Percentiles rank a stretch among this genome's conserved stretches.
These are phyloP conservation scores for Epistrophe eligans DNA, from an alignment of 2,888 invertebrate genomes.

Conservation along the genomic window DNA sequence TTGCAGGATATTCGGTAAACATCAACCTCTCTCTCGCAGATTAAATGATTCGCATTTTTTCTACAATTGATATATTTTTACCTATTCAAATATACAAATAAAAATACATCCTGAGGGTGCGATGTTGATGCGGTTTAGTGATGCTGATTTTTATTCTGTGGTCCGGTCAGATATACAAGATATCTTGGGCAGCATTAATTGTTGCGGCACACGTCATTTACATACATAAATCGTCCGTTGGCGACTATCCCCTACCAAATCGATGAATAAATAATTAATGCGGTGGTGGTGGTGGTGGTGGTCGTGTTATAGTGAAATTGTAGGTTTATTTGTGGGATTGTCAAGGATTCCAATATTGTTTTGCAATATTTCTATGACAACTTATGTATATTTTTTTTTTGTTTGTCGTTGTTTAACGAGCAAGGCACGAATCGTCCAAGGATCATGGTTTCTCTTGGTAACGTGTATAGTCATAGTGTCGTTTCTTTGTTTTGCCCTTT, in stretches of 20 bases:
- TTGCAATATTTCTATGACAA: slow-evolving; percentile 67
- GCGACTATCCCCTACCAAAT: slow-evolving; percentile 41
- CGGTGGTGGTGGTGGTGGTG: slow-evolving; percentile 35
- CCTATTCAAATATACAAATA: slow-evolving; percentile 66
- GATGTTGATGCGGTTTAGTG: slow-evolving; percentile 13
- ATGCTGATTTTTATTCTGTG: slow-evolving; percentile 35
- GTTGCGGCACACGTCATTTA: slow-evolving; percentile 74
- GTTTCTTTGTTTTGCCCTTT: slow-evolving; percentile 63
- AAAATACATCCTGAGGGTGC: slow-evolving; percentile 45
- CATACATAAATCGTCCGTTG: slow-evolving; percentile 66
- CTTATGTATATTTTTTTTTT: slow-evolving; percentile 12
- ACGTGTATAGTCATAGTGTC: slow-evolving; percentile 1
- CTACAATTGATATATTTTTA: slow-evolving; percentile 45
- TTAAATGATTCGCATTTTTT: slow-evolving; percentile 56
- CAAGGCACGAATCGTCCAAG: slow-evolving; percentile 43
- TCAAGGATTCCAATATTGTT: slow-evolving; percentile 69
- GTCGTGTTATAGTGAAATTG: not conserved
- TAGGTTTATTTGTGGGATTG: slow-evolving; percentile 68
- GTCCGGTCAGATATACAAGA: slow-evolving; percentile 48
- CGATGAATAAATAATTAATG: slow-evolving; percentile 70
- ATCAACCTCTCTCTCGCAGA: slow-evolving; percentile 23
- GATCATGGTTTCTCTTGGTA: slow-evolving; percentile 60
- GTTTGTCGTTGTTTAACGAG: slow-evolving; percentile 22
- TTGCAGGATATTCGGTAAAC: slow-evolving; percentile 73
- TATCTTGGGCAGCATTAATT: slow-evolving; percentile 72